Evolutionary conservation across 2,113 vertebrate species (phyloP).

Genomic region (Sinocyclocheilus maitianheensis): DNA sequence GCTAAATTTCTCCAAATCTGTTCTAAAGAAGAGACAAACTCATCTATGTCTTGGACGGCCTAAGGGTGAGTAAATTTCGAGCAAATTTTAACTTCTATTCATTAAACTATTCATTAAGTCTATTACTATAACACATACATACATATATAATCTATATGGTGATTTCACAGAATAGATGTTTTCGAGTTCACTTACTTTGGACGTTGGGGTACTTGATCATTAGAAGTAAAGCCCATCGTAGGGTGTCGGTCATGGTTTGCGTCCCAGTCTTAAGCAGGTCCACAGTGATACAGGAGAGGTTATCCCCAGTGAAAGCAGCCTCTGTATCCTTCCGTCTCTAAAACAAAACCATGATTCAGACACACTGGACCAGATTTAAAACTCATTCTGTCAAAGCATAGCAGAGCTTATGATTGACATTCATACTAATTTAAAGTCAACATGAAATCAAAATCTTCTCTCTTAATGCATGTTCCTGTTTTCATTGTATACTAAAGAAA

Average conservation of each 20-base stretch:
- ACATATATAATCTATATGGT: not conserved
- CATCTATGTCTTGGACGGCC: not conserved
- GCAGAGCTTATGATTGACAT: not conserved
- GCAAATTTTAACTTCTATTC: too few relatives aligned
- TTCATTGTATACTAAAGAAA: not conserved
- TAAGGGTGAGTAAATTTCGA: not conserved
- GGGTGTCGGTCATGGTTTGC: conserved; percentile 45
- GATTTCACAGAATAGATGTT: not conserved
- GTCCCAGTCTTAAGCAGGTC: conserved; percentile 55
- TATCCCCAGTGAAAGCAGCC: conserved; percentile 45
- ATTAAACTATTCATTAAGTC: too few relatives aligned
- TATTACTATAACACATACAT: not conserved
- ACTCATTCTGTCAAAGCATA: not conserved
- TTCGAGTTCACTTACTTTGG: conserved; percentile 44
- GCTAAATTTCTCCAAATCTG: not conserved
- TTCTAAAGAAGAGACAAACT: too few relatives aligned
- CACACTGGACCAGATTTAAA: not conserved
- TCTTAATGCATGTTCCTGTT: not conserved
- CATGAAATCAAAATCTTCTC: not conserved
- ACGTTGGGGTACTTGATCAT: conserved; percentile 54
- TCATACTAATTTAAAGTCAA: not conserved
- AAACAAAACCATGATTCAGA: conserved; percentile 15
- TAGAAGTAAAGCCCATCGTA: conserved; percentile 48
- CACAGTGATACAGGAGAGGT: conserved; percentile 40
- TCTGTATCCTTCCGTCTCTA: conserved; percentile 43